These are phyloP conservation scores for Emydoidea blandingii DNA, from an alignment of 2,797 vertebrate genomes.

Conservation along the genomic window DNA sequence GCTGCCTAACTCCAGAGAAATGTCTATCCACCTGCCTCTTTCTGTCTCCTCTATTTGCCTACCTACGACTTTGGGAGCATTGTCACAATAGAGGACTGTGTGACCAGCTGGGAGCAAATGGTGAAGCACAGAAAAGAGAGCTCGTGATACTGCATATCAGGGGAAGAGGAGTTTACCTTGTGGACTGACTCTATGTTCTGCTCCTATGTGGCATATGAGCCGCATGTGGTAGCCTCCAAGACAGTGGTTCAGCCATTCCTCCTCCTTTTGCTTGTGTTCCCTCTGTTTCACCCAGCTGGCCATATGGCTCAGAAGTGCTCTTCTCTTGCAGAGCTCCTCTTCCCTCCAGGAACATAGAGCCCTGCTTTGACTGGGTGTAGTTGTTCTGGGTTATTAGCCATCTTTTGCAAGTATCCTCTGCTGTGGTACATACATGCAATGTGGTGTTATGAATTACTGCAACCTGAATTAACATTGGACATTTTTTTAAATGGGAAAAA, in stretches of 20 bases:
- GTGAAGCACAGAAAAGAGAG: not conserved
- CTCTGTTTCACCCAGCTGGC: not conserved
- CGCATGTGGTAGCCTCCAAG: not conserved
- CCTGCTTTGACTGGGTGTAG: not conserved
- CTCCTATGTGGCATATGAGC: not conserved
- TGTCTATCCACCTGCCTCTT: not conserved
- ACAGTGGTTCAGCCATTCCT: not conserved
- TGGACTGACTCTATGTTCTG: not conserved
- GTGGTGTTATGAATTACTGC: not conserved
- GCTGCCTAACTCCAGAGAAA: not conserved
- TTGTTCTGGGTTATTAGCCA: not conserved
- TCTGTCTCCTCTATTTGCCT: not conserved
- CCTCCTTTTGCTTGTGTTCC: not conserved
- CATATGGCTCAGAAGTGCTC: not conserved
- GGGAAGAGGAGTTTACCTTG: not conserved
- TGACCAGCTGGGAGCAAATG: not conserved
- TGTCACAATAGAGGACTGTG: not conserved
- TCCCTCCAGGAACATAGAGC: not conserved
- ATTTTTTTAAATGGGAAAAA: not conserved
- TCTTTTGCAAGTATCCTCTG: not conserved
- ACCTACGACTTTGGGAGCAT: not conserved
- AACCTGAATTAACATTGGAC: not conserved
- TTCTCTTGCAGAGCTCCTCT: not conserved
- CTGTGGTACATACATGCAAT: rapidly evolving
- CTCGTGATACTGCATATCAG: not conserved